A percentile compares a stretch with the other conserved stretches of the same genome.
These are phyloP conservation scores for Oncorhynchus keta DNA, from an alignment of 2,113 vertebrate species.

Conservation along the genomic window DNA sequence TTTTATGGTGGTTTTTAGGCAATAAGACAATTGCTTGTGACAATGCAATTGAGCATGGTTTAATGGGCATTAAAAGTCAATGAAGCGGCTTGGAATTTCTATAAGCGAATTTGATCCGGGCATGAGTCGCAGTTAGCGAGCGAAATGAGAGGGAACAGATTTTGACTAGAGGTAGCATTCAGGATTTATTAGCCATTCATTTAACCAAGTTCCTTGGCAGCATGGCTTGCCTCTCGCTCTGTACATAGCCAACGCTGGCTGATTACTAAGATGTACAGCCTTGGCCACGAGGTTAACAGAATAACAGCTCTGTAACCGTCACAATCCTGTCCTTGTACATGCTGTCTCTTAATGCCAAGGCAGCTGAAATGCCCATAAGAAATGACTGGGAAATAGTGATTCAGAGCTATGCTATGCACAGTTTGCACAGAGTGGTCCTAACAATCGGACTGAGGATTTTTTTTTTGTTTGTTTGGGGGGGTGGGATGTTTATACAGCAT, in stretches of 20 bases:
- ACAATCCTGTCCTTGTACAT: slow-evolving; percentile 66
- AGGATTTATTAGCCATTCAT: slow-evolving; percentile 44
- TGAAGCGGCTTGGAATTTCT: slow-evolving; percentile 61
- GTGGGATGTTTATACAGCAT: slow-evolving; percentile 77
- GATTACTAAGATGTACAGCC: slow-evolving; percentile 58
- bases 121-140: slow-evolving; percentile 54
- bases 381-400: slow-evolving; percentile 45
- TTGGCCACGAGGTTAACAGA: slow-evolving; percentile 50
- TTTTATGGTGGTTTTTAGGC: slow-evolving; percentile 70
- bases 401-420: slow-evolving; percentile 63
- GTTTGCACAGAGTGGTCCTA: slow-evolving; percentile 18
- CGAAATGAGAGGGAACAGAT: slow-evolving; percentile 54
- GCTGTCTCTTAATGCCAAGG: slow-evolving; percentile 38
- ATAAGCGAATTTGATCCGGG: slow-evolving; percentile 56
- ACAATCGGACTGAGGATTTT: slow-evolving; percentile 47
- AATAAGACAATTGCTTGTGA: slow-evolving; percentile 78
- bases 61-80: slow-evolving; percentile 70
- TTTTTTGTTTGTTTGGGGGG: slow-evolving; percentile 26
- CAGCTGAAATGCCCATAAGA: neutral
- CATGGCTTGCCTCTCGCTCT: slow-evolving; percentile 31
- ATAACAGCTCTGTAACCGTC: slow-evolving; percentile 57
- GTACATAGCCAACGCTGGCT: slow-evolving; percentile 33
- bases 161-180: slow-evolving; percentile 42
- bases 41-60: slow-evolving; percentile 73
- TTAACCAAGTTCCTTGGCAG: slow-evolving; percentile 15